These are phyloP conservation scores for Pluvianellus socialis DNA, from an alignment of 2,113 vertebrate species.

Conservation along the genomic window DNA sequence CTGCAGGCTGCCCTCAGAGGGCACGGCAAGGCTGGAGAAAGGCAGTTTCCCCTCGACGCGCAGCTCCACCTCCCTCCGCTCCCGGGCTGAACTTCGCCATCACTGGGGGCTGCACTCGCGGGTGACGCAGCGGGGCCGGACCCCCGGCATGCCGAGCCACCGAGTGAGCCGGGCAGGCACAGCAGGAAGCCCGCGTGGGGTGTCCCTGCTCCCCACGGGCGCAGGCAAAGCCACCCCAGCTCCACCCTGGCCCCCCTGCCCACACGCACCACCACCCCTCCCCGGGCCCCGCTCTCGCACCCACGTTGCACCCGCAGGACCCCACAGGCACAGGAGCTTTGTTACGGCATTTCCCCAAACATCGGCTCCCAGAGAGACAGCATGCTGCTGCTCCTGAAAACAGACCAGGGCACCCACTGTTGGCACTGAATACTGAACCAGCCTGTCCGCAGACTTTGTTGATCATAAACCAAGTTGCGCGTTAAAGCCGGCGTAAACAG, in stretches of 20 bases:
- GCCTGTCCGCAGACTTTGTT: not conserved
- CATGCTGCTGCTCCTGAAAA: not conserved
- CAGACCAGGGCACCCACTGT: not conserved
- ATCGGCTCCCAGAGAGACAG: not conserved
- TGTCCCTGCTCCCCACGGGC: not conserved
- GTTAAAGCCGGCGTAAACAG: not conserved
- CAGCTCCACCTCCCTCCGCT: not conserved
- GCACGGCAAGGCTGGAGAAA: fast-evolving
- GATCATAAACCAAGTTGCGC: not conserved
- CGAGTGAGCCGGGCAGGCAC: not conserved
- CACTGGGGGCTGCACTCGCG: fast-evolving
- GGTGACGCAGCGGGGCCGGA: not conserved
- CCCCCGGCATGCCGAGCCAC: fast-evolving
- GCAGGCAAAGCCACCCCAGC: not conserved
- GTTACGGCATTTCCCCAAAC: not conserved
- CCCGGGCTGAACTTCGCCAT: not conserved
- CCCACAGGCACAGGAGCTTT: not conserved
- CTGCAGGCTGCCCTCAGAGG: fast-evolving
- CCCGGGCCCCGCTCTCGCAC: not conserved
- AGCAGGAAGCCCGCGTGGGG: fast-evolving
- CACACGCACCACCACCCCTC: fast-evolving
- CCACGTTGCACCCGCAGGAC: fast-evolving
- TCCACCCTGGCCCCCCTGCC: no score
- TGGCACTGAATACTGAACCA: not conserved
- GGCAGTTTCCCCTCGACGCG: fast-evolving